Base-by-base conservation (phyloP, 2,888 invertebrate species). In the Aphidius colemani region DNA sequence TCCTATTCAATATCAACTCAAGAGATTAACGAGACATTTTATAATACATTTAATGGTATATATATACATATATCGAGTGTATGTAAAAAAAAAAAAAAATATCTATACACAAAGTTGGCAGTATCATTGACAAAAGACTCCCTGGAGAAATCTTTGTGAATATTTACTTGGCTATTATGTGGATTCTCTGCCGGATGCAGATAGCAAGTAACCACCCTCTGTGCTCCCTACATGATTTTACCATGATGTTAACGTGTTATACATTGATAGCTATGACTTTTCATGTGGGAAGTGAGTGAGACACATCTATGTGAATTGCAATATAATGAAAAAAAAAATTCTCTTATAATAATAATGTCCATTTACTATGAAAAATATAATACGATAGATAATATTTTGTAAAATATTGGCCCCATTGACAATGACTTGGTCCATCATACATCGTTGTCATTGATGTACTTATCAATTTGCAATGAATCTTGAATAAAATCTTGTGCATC, bases 111-210 rank as follows among this genome's bases (percentile, higher is more conserved):
- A 30, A 2, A 30, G 30, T 57, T 46, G 45, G 46, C 30, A 45
- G 11, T 30, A 46, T 40, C n/a, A 45, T 44, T 9, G 64, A 63
- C 64, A 58, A 10, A 41, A 60, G 56, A 49, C 65, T 74, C 75
- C 78, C 78, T 70, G 70, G 81, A 82, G 80, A 80, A 81, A 81
- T 81, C 77, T 79, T 75, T 70, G 72, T 78, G 74, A 76, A 79
- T 80, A 80, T 81, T 79, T 81, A 78, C 77, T 77, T 75, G 79
- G 79, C 80, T 77, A 74, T 73, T 75, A 65, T 68, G 68, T 61
- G 64, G 71, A 57, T 77, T 75, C 77, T 78, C 78, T 78, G 81
- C 81, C 82, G 81, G 82, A 82, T 82, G 80, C 78, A 82, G 82
- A 82, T 81, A 82, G 80, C 76, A 70, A 61, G 39, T 53, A 46